phyloP scores from a whole-genome alignment of 2,113 vertebrate species.

The Lonchura striata region DNA sequence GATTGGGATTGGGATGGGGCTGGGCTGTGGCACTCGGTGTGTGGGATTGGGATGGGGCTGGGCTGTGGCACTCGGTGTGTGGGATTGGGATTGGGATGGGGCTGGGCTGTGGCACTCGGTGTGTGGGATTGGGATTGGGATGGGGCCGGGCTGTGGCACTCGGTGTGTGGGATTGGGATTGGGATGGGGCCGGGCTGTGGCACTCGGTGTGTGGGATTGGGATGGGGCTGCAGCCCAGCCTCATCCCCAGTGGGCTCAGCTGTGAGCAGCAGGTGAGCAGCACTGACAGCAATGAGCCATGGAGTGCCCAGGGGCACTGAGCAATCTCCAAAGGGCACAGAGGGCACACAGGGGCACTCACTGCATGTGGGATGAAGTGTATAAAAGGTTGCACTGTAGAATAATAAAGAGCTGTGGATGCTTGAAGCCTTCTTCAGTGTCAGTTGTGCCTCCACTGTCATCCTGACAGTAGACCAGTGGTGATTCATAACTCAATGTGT shows the following conservation, averaged over 20 bases:
- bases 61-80: background rate
- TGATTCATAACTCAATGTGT: background rate
- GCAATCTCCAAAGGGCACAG: background rate
- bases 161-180: too few relatives aligned
- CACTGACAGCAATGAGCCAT: background rate
- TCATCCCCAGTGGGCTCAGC: background rate
- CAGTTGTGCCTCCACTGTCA: accelerated
- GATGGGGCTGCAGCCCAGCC: background rate
- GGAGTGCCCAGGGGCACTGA: background rate
- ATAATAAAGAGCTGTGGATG: background rate
- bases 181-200: background rate
- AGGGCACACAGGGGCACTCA: background rate
- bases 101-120: background rate
- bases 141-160: background rate
- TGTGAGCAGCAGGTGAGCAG: background rate
- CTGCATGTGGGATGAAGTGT: background rate
- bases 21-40: background rate
- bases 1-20: too few relatives aligned
- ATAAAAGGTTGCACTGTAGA: background rate
- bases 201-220: background rate
- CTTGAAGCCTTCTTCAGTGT: background rate
- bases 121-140: too few relatives aligned
- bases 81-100: background rate
- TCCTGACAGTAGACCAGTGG: background rate
- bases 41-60: background rate